These are phyloP conservation scores for Lasiurus cinereus DNA, from an alignment of 2,113 vertebrate genomes.

Conservation along the genomic window DNA sequence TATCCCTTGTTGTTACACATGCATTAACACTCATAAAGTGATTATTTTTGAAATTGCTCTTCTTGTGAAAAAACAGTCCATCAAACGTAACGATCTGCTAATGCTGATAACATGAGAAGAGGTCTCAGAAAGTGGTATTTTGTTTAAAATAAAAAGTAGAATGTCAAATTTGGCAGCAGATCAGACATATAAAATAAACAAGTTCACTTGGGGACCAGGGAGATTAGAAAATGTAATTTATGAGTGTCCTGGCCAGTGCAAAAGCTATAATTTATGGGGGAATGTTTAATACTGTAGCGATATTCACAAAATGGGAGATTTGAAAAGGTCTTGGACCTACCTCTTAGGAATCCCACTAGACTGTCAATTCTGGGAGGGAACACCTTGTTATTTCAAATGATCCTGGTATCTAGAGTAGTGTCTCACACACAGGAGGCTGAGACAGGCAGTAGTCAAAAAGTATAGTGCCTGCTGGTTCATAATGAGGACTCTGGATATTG, in stretches of 20 bases:
- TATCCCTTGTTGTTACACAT: not conserved
- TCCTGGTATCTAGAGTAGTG: not conserved
- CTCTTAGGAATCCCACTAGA: not conserved
- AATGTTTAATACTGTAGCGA: not conserved
- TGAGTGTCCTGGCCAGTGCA: not conserved
- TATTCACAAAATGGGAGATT: not conserved
- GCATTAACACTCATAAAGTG: not conserved
- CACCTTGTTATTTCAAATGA: not conserved
- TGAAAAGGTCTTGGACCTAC: not conserved
- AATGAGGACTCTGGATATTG: not conserved
- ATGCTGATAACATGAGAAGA: not conserved
- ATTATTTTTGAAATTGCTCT: constrained; percentile 29
- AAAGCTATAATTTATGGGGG: not conserved
- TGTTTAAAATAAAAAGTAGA: constrained; percentile 44
- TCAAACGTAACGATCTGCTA: constrained; percentile 51
- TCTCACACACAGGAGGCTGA: not conserved
- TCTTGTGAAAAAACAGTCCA: not conserved
- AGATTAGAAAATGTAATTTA: constrained; percentile 48
- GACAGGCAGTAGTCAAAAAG: not conserved
- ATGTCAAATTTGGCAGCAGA: constrained; percentile 48
- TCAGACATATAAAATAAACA: constrained; percentile 38
- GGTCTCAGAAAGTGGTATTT: constrained; percentile 36
- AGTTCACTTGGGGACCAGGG: not conserved
- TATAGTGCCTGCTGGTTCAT: not conserved
- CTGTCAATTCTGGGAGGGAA: not conserved